These are phyloP conservation scores for Dipodomys spectabilis DNA, from an alignment of 2,113 vertebrate species.

Conservation along the genomic window DNA sequence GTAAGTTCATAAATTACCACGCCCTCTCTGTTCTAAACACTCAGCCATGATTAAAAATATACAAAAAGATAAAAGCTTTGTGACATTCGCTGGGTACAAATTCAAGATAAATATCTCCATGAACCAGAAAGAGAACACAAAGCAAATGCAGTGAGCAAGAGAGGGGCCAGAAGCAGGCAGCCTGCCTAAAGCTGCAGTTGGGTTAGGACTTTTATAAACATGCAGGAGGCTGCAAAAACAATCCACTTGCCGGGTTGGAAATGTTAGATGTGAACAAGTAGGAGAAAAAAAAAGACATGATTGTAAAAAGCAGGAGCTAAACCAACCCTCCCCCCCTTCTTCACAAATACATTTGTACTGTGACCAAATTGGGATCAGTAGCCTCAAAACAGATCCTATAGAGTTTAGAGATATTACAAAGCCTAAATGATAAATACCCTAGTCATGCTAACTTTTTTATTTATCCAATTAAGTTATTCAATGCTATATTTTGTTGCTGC, in stretches of 20 bases:
- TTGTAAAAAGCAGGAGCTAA: conserved; percentile 17
- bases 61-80: conserved; percentile 68
- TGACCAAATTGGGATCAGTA: neutral
- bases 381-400: neutral
- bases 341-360: neutral
- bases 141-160: neutral
- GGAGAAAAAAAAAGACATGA: neutral
- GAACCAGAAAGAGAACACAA: conserved; percentile 53
- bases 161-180: neutral
- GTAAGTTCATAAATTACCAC: conserved; percentile 66
- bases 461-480: neutral
- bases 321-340: neutral
- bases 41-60: conserved; percentile 38
- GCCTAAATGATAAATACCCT: neutral
- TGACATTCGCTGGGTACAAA: conserved; percentile 67
- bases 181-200: conserved; percentile 13
- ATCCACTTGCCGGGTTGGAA: neutral
- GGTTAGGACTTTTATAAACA: neutral
- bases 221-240: conserved; percentile 6
- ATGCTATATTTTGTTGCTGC: neutral
- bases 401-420: neutral
- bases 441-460: neutral
- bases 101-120: conserved; percentile 65
- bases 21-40: conserved; percentile 44
- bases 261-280: neutral